phyloP scores from a whole-genome alignment of 2,797 vertebrate genomes.

The Channa striata region DNA sequence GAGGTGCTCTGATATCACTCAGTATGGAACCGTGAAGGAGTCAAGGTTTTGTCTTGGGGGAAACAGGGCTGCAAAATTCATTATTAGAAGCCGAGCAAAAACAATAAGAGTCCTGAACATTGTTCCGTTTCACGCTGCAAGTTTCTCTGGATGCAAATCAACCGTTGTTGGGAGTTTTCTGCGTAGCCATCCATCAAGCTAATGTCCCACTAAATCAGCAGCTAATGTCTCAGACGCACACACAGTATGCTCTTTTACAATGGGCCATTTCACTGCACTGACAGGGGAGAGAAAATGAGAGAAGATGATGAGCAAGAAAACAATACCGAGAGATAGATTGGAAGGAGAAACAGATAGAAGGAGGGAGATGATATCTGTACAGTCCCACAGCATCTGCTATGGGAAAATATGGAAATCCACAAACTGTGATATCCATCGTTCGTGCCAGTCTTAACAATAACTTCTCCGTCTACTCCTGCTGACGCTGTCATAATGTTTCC shows the following conservation, averaged over 20 bases:
- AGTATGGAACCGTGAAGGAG: not conserved
- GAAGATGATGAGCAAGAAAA: slow-evolving; percentile 55
- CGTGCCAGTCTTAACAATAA: slow-evolving; percentile 23
- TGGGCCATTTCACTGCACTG: slow-evolving; percentile 76
- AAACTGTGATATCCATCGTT: slow-evolving; percentile 28
- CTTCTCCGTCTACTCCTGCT: slow-evolving; percentile 33
- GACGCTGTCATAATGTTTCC: slow-evolving; percentile 31
- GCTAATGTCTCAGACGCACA: slow-evolving; percentile 81
- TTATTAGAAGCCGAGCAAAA: slow-evolving; percentile 40
- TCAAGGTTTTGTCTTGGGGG: slow-evolving; percentile 14
- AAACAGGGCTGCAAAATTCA: slow-evolving; percentile 11
- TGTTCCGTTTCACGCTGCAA: slow-evolving; percentile 44
- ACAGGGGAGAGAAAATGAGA: slow-evolving; percentile 60
- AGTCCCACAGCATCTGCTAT: slow-evolving; percentile 24
- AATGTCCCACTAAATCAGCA: slow-evolving; percentile 85
- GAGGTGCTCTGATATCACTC: not conserved
- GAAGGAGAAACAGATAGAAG: slow-evolving; percentile 2
- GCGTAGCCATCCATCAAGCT: slow-evolving; percentile 79
- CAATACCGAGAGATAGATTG: slow-evolving; percentile 25
- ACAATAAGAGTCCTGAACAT: slow-evolving; percentile 26
- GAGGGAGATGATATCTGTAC: slow-evolving; percentile 23
- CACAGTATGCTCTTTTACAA: slow-evolving; percentile 77
- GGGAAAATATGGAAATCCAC: slow-evolving; percentile 21
- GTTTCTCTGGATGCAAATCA: slow-evolving; percentile 79
- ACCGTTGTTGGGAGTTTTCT: slow-evolving; percentile 75